Conservation (phyloP, 1,140 invertebrate genomes). For the Cecropterus lyciades region DNA sequence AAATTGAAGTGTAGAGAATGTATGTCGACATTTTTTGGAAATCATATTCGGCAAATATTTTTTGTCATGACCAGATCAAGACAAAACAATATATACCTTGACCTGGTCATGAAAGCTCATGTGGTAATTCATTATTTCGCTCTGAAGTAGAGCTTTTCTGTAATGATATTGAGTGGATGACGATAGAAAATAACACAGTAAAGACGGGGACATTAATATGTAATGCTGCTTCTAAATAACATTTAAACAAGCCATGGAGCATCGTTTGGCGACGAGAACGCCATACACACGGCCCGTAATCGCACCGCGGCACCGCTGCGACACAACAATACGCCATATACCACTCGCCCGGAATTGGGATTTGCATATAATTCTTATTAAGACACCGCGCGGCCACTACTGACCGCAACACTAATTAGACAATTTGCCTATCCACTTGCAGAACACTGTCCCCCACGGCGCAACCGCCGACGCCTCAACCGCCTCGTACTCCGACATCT, state of each 20-base stretch:
- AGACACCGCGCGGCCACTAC: constrained; percentile 43
- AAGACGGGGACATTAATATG: constrained; percentile 19
- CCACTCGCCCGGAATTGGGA: constrained; percentile 41
- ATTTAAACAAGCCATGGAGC: constrained; percentile 22
- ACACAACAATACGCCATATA: constrained; percentile 24
- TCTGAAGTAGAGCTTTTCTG: too few species aligned
- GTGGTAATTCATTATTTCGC: too few species aligned
- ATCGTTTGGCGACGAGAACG: constrained; percentile 36
- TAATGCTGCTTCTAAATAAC: constrained; percentile 43
- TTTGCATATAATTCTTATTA: constrained; percentile 69
- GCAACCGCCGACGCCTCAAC: background rate
- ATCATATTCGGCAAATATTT: background rate
- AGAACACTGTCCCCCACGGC: constrained; percentile 37
- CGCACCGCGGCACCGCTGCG: constrained; percentile 25
- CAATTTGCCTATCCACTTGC: constrained; percentile 70
- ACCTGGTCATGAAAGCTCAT: too few species aligned
- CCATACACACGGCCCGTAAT: constrained; percentile 47
- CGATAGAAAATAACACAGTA: constrained; percentile 7
- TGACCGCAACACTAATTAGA: constrained; percentile 70
- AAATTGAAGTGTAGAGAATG: too few species aligned
- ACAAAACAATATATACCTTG: too few species aligned
- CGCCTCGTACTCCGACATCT: background rate
- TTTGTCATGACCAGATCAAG: too few species aligned
- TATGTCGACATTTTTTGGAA: too few species aligned
- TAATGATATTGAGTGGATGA: too few species aligned